Percentiles rank a stretch among this genome's conserved stretches.
Conservation (phyloP, 2,113 vertebrate genomes). For the Pseudorasbora parva region DNA sequence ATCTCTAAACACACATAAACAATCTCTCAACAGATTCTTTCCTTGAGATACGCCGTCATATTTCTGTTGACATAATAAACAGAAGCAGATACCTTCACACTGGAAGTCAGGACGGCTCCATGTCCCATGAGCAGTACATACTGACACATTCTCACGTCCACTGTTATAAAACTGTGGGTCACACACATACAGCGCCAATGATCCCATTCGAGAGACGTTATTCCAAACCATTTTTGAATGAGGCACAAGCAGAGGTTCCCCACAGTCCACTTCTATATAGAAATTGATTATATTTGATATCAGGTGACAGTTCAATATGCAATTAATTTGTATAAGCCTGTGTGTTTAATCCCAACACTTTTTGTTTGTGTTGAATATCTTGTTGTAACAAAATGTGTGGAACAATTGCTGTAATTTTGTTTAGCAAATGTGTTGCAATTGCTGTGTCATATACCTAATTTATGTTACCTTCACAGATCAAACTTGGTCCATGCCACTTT, state of each 20-base stretch:
- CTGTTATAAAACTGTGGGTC: constrained; percentile 67
- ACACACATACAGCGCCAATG: constrained; percentile 71
- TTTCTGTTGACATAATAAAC: background rate
- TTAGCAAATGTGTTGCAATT: background rate
- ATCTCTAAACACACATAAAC: constrained; percentile 65
- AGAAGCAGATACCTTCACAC: constrained; percentile 69
- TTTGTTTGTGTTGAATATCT: background rate
- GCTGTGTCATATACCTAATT: too few relatives aligned
- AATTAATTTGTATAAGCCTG: background rate
- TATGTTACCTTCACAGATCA: constrained; percentile 80
- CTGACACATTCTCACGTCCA: constrained; percentile 68
- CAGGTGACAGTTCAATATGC: background rate
- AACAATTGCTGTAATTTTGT: too few relatives aligned
- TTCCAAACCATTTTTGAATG: constrained; percentile 69
- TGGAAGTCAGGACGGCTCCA: constrained; percentile 67
- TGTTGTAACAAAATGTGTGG: too few relatives aligned
- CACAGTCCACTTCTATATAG: constrained; percentile 73
- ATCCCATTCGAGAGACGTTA: constrained; percentile 61
- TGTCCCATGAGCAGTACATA: constrained; percentile 61
- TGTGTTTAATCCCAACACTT: background rate
- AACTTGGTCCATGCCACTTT: constrained; percentile 66
- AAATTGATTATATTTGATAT: background rate
- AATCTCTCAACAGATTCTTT: constrained; percentile 17
- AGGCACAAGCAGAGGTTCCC: constrained; percentile 66
- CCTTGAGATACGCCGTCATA: background rate